These are phyloP conservation scores for Gymnorhina tibicen DNA, from an alignment of 2,113 vertebrate species.

Conservation along the genomic window DNA sequence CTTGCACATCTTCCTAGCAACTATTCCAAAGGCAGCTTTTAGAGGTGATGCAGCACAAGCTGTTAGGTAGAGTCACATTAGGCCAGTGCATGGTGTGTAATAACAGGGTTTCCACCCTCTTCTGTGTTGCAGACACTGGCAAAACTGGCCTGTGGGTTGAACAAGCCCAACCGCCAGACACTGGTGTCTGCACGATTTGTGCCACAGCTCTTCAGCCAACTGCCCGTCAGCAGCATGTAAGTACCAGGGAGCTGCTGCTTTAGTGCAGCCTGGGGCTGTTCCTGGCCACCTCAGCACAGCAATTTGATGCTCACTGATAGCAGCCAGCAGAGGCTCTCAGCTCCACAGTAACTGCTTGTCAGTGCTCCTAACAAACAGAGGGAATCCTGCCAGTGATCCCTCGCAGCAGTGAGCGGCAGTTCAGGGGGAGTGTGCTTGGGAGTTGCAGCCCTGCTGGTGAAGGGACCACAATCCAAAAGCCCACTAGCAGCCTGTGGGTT, in stretches of 20 bases:
- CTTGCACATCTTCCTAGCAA: not conserved
- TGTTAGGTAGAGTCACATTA: not conserved
- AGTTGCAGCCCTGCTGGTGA: not conserved
- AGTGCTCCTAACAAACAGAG: not conserved
- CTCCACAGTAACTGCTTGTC: not conserved
- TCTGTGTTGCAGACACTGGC: conserved; percentile 82
- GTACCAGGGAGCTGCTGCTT: conserved; percentile 43
- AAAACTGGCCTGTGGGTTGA: conserved; percentile 92
- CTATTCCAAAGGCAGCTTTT: not conserved
- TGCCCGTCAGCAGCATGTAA: conserved; percentile 90
- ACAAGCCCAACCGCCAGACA: conserved; percentile 95
- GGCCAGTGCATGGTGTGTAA: not conserved
- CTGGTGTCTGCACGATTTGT: conserved; percentile 83
- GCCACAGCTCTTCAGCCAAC: conserved; percentile 82
- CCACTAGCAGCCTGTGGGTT: not conserved
- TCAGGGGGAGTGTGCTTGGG: not conserved
- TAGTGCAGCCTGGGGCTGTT: not conserved
- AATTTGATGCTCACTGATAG: not conserved
- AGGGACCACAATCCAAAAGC: not conserved
- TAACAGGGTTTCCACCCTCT: not conserved
- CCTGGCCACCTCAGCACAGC: not conserved
- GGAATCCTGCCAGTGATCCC: not conserved
- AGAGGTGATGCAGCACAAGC: not conserved
- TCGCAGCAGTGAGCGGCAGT: fast-evolving
- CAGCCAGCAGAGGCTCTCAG: not conserved